Evolutionary conservation across 2,888 invertebrate genomes (phyloP).

Genomic region (Nomada lathburiana): DNA sequence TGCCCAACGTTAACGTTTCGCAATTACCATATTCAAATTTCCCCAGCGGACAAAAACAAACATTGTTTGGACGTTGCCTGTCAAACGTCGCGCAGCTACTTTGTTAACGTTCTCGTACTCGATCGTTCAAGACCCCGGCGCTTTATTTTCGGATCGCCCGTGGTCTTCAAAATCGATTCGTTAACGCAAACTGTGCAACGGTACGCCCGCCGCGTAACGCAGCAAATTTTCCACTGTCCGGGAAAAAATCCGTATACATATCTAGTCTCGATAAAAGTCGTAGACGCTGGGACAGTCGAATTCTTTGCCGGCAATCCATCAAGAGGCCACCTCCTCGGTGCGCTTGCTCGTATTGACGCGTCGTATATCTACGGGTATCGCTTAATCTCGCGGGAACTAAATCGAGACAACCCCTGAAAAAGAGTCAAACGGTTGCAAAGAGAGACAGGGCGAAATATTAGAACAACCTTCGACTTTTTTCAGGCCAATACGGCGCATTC

Average conservation of each 20-base stretch:
- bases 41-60: too few relatives aligned
- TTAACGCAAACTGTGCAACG: neutral
- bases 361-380: conserved; percentile 26
- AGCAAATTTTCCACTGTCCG: neutral
- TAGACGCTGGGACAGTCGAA: neutral
- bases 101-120: too few relatives aligned
- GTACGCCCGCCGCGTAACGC: too few relatives aligned
- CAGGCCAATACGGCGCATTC: conserved; percentile 5
- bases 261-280: conserved; percentile 6
- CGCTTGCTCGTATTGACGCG: conserved; percentile 28
- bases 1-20: too few relatives aligned
- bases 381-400: conserved; percentile 31
- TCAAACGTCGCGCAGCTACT: too few relatives aligned
- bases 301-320: conserved; percentile 26
- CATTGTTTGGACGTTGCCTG: too few relatives aligned
- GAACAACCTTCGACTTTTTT: conserved; percentile 29
- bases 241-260: neutral
- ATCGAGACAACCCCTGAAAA: conserved; percentile 10
- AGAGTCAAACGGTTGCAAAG: neutral
- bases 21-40: too few relatives aligned
- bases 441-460: conserved; percentile 4
- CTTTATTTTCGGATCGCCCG: too few relatives aligned
- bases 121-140: too few relatives aligned
- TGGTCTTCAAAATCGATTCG: neutral
- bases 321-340: conserved; percentile 5